phyloP scores from a whole-genome alignment of 2,888 invertebrate genomes.

The Zelleria hepariella region DNA sequence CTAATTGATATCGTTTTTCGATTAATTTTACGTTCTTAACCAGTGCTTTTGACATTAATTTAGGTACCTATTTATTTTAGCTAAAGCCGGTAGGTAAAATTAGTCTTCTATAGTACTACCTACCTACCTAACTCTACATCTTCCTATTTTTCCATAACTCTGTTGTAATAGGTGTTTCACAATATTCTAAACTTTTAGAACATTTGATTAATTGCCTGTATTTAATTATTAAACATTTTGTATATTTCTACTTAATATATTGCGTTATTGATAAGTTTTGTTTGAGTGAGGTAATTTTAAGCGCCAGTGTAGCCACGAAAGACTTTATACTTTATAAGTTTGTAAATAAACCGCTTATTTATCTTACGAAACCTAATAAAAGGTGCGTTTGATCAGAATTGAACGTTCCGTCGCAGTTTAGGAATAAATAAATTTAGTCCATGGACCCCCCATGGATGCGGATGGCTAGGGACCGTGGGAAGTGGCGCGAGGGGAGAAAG shows the following conservation, averaged over 20 bases:
- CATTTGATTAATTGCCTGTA: background rate
- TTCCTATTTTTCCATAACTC: background rate
- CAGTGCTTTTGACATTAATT: background rate
- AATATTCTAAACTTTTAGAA: background rate
- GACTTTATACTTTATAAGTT: slow-evolving; percentile 45
- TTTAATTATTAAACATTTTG: slow-evolving; percentile 11
- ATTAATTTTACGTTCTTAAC: background rate
- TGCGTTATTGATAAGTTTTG: background rate
- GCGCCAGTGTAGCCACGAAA: slow-evolving; percentile 57
- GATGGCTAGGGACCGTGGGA: too few species aligned
- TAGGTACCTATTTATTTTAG: background rate
- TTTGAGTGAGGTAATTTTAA: background rate
- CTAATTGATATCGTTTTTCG: background rate
- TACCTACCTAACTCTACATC: too few species aligned
- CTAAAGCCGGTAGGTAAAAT: background rate
- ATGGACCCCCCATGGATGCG: too few species aligned
- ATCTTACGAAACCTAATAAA: slow-evolving; percentile 16
- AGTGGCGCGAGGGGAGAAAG: too few species aligned
- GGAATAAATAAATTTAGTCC: too few species aligned
- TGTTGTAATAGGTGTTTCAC: background rate
- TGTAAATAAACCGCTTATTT: slow-evolving; percentile 52
- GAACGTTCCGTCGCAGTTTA: background rate
- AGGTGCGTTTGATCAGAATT: background rate
- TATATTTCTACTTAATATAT: slow-evolving; percentile 1
- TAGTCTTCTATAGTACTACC: background rate